Conservation (phyloP, 2,888 invertebrate species). For the Polymixis lichenea region DNA sequence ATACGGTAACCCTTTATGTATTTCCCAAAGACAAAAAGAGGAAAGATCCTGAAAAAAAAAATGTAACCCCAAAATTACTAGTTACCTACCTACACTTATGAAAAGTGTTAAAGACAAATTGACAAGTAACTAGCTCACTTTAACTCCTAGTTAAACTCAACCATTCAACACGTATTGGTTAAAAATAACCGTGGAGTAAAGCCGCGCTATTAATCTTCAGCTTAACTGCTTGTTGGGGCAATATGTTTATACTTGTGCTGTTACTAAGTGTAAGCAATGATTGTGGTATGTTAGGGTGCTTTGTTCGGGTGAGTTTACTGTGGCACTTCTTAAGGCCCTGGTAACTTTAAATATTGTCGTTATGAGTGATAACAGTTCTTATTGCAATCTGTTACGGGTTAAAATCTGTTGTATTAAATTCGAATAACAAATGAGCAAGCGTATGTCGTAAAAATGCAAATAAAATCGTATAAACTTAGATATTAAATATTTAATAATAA, state of each 20-base stretch:
- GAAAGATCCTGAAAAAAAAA: neutral
- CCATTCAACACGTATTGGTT: slow-evolving; percentile 33
- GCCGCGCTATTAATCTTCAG: slow-evolving; percentile 32
- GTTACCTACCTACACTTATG: neutral
- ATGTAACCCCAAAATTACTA: neutral
- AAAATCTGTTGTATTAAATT: too few relatives aligned
- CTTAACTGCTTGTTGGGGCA: slow-evolving; percentile 33
- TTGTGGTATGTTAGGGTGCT: slow-evolving; percentile 1
- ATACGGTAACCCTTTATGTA: neutral
- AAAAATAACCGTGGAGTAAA: slow-evolving; percentile 50
- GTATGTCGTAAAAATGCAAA: too few relatives aligned
- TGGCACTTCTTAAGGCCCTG: too few relatives aligned
- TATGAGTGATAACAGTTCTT: too few relatives aligned
- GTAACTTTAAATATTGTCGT: too few relatives aligned
- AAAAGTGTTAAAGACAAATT: neutral
- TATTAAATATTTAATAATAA: too few relatives aligned
- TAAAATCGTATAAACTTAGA: too few relatives aligned
- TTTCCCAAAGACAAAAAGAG: neutral
- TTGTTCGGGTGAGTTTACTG: neutral
- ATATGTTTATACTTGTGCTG: slow-evolving; percentile 33
- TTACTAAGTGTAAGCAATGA: slow-evolving; percentile 3
- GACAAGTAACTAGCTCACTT: slow-evolving; percentile 2
- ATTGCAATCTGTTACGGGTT: too few relatives aligned
- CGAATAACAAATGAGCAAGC: too few relatives aligned
- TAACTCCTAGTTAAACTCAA: slow-evolving; percentile 10